A percentile compares a stretch with the other conserved stretches of the same genome.
Conservation (phyloP, 2,888 invertebrate species). For the Diarsia brunnea region DNA sequence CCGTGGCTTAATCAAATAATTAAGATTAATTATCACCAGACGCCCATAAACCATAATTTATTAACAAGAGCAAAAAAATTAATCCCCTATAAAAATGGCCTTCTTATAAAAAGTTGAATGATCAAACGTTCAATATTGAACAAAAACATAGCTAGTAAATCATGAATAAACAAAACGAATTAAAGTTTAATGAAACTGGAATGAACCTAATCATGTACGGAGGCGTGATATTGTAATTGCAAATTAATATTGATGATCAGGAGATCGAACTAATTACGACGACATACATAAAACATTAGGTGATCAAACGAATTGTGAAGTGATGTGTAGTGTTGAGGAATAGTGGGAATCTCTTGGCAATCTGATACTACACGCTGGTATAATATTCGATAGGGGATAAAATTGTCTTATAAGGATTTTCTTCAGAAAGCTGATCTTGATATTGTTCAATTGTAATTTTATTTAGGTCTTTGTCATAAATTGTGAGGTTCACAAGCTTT, state of each 20-base stretch:
- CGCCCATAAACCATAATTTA: conserved; percentile 60
- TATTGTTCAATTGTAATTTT: neutral
- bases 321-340: conserved; percentile 44
- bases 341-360: conserved; percentile 34
- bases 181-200: conserved; percentile 69
- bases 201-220: conserved; percentile 65
- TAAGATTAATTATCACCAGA: conserved; percentile 60
- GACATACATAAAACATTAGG: conserved; percentile 77
- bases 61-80: conserved; percentile 57
- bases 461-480: neutral
- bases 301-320: conserved; percentile 65
- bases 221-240: conserved; percentile 77
- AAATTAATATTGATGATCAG: conserved; percentile 82
- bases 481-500: neutral
- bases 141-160: conserved; percentile 54
- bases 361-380: conserved; percentile 12
- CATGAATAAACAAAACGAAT: conserved; percentile 67
- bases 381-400: conserved; percentile 1
- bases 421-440: neutral
- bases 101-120: conserved; percentile 48
- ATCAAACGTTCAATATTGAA: conserved; percentile 57
- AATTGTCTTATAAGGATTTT: neutral
- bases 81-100: conserved; percentile 51
- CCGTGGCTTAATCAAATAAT: conserved; percentile 62
- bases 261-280: conserved; percentile 74